Evolutionary conservation across 2,888 invertebrate genomes (phyloP).

Genomic region (Papilio elwesi): DNA sequence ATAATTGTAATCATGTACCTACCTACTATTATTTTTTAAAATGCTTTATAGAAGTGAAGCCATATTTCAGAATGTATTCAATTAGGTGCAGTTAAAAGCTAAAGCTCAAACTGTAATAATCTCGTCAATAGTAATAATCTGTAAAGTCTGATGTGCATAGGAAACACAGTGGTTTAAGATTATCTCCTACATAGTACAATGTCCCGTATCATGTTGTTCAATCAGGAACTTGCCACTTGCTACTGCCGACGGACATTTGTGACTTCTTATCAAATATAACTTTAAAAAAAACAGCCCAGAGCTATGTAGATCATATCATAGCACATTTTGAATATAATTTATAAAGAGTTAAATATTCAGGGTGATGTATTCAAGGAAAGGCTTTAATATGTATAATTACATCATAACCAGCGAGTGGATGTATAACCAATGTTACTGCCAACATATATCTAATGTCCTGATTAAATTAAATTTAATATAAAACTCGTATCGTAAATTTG

Average conservation of each 20-base stretch:
- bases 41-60: constrained; percentile 48
- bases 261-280: too few relatives aligned
- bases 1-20: constrained; percentile 49
- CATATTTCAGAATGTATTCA: constrained; percentile 51
- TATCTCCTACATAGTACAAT: neutral
- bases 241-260: too few relatives aligned
- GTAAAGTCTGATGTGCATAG: constrained; percentile 53
- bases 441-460: constrained; percentile 23
- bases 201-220: constrained; percentile 42
- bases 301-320: too few relatives aligned
- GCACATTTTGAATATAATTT: neutral
- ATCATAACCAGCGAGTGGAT: neutral
- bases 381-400: too few relatives aligned
- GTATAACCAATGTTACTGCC: constrained; percentile 34
- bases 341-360: neutral
- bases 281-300: too few relatives aligned
- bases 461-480: constrained; percentile 5
- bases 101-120: constrained; percentile 76
- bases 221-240: neutral
- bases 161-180: constrained; percentile 47
- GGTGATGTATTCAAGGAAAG: neutral
- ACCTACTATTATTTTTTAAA: constrained; percentile 42
- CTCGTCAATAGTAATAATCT: constrained; percentile 45
- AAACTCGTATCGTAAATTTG: neutral
- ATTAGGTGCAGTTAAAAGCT: constrained; percentile 59